Evolutionary conservation across 2,113 vertebrate genomes (phyloP), one percentile per base, ranked within the genome.

Genomic region (Hippocampus zosterae): DNA sequence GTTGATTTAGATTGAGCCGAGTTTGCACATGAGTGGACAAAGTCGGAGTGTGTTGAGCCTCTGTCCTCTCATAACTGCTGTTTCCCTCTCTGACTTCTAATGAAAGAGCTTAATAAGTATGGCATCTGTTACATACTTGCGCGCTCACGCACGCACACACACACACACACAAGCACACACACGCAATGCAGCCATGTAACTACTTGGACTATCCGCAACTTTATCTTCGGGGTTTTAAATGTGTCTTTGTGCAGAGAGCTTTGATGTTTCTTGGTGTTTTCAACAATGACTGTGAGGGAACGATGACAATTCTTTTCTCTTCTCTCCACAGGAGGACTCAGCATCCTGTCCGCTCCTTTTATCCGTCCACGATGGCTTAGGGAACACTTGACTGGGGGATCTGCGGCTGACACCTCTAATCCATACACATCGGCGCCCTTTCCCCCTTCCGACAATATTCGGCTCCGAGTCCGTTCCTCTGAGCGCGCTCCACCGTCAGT

Each of bases 251-350:
- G 63, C 0, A 53, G 29, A 16, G 9, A 40, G 76, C 42, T 60
- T 72, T 74, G 80, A 76, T 81, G 29, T 57, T 53, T 67, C 66
- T 71, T 56, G 5, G 7, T 46, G 42, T 46, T 33, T 42, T 13
- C n/a, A 67, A 11, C 55, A 50, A 81, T 86, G 77, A 77, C 75
- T 73, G 77, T 10, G 66, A 83, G 85, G 88, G 85, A 84, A 83
- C 85, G 74, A 73, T 4, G 16, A 71, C 60, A 68, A 71, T 63
- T 69, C 80, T 72, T 84, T 88, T 71, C 74, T 80, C 65, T 76
- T 78, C 70, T 82, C 71, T 85, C 80, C 69, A 42, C 80, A 85
- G 84, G 75, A 83, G 79, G 65, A 73, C 61, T 16, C 25, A 66
- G 64, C 77, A 85, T 81, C 81, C 86, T 81, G 84, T 86, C 71